A percentile compares a stretch with the other conserved stretches of the same genome.
phyloP scores from a whole-genome alignment of 1,140 invertebrate species.

The Drosophila tropicalis region DNA sequence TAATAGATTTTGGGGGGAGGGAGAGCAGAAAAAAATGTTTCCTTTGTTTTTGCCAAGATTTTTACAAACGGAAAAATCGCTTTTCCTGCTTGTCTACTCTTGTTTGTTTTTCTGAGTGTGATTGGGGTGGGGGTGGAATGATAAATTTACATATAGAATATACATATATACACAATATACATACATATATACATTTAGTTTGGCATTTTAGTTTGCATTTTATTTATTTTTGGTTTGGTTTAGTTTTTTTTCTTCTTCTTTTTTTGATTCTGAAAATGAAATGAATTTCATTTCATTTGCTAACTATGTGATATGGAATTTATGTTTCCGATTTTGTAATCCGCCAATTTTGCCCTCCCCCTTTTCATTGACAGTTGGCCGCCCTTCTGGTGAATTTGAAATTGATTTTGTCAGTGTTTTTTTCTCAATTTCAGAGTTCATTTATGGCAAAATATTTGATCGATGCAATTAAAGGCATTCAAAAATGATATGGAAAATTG shows the following conservation, averaged over 20 bases:
- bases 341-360: not conserved
- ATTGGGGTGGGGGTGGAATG: not conserved
- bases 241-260: no score
- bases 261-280: constrained; percentile 10
- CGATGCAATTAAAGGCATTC: constrained; percentile 5
- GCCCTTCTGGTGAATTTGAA: not conserved
- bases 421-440: no score
- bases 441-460: not conserved
- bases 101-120: constrained; percentile 13
- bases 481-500: constrained; percentile 4
- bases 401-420: constrained; percentile 6
- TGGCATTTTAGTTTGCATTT: constrained; percentile 66
- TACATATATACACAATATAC: constrained; percentile 53
- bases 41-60: constrained; percentile 22
- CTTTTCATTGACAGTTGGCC: not conserved
- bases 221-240: constrained; percentile 40
- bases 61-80: constrained; percentile 70
- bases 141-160: constrained; percentile 41
- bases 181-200: constrained; percentile 50
- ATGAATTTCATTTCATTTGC: constrained; percentile 30
- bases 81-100: constrained; percentile 49
- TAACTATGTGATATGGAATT: constrained; percentile 33
- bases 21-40: constrained; percentile 11
- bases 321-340: constrained; percentile 24
- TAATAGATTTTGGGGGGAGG: no score